Percentiles rank a stretch among this genome's conserved stretches.
Conservation (phyloP, 1,140 invertebrate species). For the Solenopsis invicta region DNA sequence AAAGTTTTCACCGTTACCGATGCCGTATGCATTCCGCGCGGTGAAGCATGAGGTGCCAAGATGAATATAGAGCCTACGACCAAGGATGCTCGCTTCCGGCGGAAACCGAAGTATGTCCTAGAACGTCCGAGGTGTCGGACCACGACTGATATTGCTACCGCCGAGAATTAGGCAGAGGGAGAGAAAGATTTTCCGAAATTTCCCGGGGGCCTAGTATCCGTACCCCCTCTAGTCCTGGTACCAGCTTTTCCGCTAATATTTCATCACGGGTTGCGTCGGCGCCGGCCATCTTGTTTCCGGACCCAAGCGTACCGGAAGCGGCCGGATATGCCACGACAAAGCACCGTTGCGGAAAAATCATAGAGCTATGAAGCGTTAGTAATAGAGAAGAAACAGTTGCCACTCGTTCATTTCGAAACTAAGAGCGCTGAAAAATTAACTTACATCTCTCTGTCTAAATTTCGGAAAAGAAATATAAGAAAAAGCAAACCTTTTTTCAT, state of each 20-base stretch:
- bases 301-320: slow-evolving; percentile 81
- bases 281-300: slow-evolving; percentile 86
- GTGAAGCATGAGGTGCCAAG: slow-evolving; percentile 22
- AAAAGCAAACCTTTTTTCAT: not conserved
- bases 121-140: slow-evolving; percentile 65
- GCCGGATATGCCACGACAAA: slow-evolving; percentile 85
- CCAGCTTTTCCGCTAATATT: slow-evolving; percentile 85
- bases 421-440: slow-evolving; percentile 26
- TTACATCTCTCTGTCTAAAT: not conserved
- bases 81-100: slow-evolving; percentile 60
- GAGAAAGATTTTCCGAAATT: slow-evolving; percentile 82
- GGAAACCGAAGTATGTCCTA: slow-evolving; percentile 74
- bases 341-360: slow-evolving; percentile 85
- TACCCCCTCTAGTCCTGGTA: slow-evolving; percentile 72
- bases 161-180: slow-evolving; percentile 7
- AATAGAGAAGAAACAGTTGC: slow-evolving; percentile 78
- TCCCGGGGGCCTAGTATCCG: slow-evolving; percentile 80
- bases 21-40: slow-evolving; percentile 43
- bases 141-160: slow-evolving; percentile 59
- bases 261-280: slow-evolving; percentile 80
- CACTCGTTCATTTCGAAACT: slow-evolving; percentile 31
- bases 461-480: not conserved
- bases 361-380: slow-evolving; percentile 83
- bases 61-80: slow-evolving; percentile 51
- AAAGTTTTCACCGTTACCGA: slow-evolving; percentile 64